These are phyloP conservation scores for Scylla paramamosain DNA, from an alignment of 1,140 invertebrate species.

Conservation along the genomic window DNA sequence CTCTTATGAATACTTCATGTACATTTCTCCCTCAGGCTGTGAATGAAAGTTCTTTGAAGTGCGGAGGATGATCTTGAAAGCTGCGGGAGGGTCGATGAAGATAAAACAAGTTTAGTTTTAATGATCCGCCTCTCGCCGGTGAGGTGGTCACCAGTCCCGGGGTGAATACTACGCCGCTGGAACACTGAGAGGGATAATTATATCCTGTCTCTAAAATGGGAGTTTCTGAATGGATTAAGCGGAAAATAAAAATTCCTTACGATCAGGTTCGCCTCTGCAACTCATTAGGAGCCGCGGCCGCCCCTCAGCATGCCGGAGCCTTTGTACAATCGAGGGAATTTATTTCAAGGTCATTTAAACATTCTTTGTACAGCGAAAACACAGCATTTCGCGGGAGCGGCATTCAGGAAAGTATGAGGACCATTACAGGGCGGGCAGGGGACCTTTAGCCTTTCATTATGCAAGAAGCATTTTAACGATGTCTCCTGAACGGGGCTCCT, in stretches of 20 bases:
- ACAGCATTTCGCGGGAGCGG: background rate
- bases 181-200: slow-evolving; percentile 11
- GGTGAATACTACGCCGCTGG: background rate
- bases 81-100: background rate
- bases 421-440: background rate
- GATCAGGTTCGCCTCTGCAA: background rate
- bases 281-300: background rate
- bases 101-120: background rate
- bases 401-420: background rate
- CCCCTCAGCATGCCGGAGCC: background rate
- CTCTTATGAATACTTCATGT: background rate
- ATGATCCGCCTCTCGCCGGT: background rate
- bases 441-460: slow-evolving; percentile 22
- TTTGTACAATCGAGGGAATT: background rate
- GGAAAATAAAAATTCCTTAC: background rate
- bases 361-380: background rate
- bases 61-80: background rate
- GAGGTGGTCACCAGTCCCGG: background rate
- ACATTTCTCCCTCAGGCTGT: background rate
- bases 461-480: slow-evolving; percentile 22
- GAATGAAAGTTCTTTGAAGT: background rate
- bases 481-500: background rate
- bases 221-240: background rate
- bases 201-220: background rate
- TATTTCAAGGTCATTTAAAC: background rate